These are phyloP conservation scores for Zeuzera pyrina DNA, from an alignment of 2,888 invertebrate genomes.

Conservation along the genomic window DNA sequence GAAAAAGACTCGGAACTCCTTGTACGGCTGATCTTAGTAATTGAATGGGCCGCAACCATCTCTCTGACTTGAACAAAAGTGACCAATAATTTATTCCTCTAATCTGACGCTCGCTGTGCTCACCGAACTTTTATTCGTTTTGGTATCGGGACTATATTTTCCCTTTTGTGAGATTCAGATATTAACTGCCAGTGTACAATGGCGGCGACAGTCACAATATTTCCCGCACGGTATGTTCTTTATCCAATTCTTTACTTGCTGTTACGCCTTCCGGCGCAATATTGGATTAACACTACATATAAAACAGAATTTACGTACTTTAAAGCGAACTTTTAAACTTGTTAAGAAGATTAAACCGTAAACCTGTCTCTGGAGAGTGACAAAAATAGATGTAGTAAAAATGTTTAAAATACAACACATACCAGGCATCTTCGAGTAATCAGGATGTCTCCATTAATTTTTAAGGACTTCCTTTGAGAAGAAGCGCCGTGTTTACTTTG, in stretches of 20 bases:
- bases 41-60: conserved; percentile 60
- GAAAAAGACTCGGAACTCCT: conserved; percentile 68
- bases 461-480: conserved; percentile 66
- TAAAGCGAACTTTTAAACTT: conserved; percentile 24
- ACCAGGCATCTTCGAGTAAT: conserved; percentile 40
- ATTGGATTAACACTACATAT: conserved; percentile 39
- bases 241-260: conserved; percentile 43
- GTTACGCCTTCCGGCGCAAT: conserved; percentile 31
- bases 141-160: conserved; percentile 44
- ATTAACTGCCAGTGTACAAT: conserved; percentile 54
- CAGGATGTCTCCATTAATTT: conserved; percentile 68
- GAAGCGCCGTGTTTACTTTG: conserved; percentile 49
- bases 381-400: conserved; percentile 42
- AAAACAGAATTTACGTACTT: conserved; percentile 28
- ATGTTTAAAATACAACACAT: conserved; percentile 34
- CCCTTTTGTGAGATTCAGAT: conserved; percentile 55
- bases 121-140: conserved; percentile 50
- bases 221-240: conserved; percentile 41
- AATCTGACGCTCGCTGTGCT: conserved; percentile 61
- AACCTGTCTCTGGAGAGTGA: conserved; percentile 28
- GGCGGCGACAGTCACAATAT: conserved; percentile 61
- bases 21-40: conserved; percentile 58
- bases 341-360: conserved; percentile 31
- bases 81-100: conserved; percentile 70
- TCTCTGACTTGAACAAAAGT: conserved; percentile 68